Conservation (phyloP, 2,113 vertebrate species). For the Cyprinodon tularosa region DNA sequence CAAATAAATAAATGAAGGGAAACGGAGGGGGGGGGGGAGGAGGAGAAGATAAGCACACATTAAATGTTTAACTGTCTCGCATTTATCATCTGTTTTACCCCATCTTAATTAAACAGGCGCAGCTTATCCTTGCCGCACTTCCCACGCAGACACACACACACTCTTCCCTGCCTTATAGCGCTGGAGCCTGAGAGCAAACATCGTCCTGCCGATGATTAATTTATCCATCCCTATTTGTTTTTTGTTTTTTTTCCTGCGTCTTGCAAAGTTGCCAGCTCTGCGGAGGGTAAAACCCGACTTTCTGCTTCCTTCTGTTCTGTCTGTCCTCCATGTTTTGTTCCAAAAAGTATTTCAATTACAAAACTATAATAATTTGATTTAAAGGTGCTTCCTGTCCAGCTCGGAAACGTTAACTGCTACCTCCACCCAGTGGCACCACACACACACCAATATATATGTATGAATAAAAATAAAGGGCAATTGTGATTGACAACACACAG, state of each 20-base stretch:
- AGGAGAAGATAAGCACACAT: conserved; percentile 78
- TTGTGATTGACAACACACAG: conserved; percentile 76
- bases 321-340: conserved; percentile 24
- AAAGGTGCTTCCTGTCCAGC: conserved; percentile 28
- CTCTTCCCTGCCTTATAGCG: conserved; percentile 57
- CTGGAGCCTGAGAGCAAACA: conserved; percentile 72
- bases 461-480: conserved; percentile 60
- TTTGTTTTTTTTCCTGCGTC: conserved; percentile 55
- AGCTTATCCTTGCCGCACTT: conserved; percentile 70
- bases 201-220: conserved; percentile 74
- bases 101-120: conserved; percentile 81
- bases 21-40: too few relatives aligned
- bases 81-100: conserved; percentile 82
- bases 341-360: conserved; percentile 12
- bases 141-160: conserved; percentile 40
- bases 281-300: conserved; percentile 56
- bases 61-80: conserved; percentile 83
- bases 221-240: conserved; percentile 78
- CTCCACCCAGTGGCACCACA: conserved; percentile 80
- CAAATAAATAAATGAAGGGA: conserved; percentile 74
- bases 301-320: conserved; percentile 34
- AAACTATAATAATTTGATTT: conserved; percentile 25
- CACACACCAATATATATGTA: too few relatives aligned
- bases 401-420: conserved; percentile 77
- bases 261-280: conserved; percentile 63